Conservation (phyloP, 2,797 vertebrate genomes). For the Lagocephalus sceleratus region DNA sequence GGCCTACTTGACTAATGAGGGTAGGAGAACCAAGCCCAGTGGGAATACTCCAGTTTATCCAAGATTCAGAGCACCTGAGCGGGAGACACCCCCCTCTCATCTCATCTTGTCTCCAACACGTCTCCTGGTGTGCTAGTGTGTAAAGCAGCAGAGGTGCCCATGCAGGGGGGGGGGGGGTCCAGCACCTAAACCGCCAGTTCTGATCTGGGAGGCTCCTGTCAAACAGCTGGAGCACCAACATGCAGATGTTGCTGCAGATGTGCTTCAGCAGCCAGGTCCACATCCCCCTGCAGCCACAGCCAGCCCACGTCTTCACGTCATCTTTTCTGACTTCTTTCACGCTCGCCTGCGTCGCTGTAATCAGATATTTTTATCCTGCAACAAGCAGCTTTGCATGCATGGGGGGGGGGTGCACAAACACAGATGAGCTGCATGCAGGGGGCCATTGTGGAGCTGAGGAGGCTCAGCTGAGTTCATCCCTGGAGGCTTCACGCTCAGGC, state of each 20-base stretch:
- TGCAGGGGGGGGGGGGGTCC: no score
- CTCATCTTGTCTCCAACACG: no score
- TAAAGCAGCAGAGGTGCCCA: no score
- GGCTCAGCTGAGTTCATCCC: no score
- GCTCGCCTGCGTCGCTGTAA: slow-evolving; percentile 31
- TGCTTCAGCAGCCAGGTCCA: no score
- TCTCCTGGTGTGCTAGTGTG: no score
- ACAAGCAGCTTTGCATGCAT: slow-evolving; percentile 49
- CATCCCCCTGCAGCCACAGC: slow-evolving; percentile 27
- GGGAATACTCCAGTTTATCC: slow-evolving; percentile 58
- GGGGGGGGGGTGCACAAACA: slow-evolving; percentile 24
- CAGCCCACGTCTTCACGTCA: slow-evolving; percentile 28
- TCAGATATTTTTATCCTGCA: slow-evolving; percentile 63
- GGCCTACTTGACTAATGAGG: slow-evolving; percentile 75
- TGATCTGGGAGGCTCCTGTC: no score
- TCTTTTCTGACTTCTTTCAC: slow-evolving; percentile 48
- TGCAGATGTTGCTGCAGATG: no score
- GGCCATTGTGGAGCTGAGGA: no score
- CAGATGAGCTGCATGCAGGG: neutral
- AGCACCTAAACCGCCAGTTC: no score
- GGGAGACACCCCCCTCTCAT: slow-evolving; percentile 19
- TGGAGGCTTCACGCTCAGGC: no score
- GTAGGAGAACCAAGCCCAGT: slow-evolving; percentile 64
- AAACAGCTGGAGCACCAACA: no score
- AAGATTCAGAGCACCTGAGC: slow-evolving; percentile 30